A percentile compares a stretch with the other conserved stretches of the same genome.
Evolutionary conservation across 2,113 vertebrate genomes (phyloP).

Genomic region (Poeciliopsis retropinna): DNA sequence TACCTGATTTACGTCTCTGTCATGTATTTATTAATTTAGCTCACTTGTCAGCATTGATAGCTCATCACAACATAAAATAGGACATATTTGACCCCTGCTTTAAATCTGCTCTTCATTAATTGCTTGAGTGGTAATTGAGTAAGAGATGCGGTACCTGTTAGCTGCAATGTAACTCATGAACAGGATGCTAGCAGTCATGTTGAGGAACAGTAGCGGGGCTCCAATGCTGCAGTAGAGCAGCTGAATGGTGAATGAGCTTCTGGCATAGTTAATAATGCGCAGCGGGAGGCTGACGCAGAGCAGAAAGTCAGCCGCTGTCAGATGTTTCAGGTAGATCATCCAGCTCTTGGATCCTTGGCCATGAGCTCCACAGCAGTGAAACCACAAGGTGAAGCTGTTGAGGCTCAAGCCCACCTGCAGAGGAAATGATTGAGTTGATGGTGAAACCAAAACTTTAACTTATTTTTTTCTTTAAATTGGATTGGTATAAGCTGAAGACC

Average conservation of each 20-base stretch:
- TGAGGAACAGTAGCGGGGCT: constrained; percentile 69
- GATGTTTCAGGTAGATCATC: constrained; percentile 77
- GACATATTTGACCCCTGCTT: no score
- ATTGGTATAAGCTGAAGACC: no score
- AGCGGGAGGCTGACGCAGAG: constrained; percentile 71
- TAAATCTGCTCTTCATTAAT: no score
- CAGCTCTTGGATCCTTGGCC: constrained; percentile 43
- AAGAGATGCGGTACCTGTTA: no score
- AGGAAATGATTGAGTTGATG: not conserved
- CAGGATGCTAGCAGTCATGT: constrained; percentile 81
- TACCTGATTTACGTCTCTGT: no score
- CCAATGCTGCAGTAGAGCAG: constrained; percentile 72
- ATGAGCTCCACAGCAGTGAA: constrained; percentile 65
- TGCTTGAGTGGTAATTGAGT: no score
- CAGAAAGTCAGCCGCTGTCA: constrained; percentile 74
- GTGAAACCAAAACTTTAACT: no score
- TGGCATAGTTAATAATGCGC: constrained; percentile 55
- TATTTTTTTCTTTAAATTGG: no score
- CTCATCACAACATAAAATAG: no score
- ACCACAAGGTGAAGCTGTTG: constrained; percentile 70
- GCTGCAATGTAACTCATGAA: constrained; percentile 79
- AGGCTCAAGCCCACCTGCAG: constrained; percentile 62
- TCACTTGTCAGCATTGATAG: no score
- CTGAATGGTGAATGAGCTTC: constrained; percentile 5
- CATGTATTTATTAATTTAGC: no score